Evolutionary conservation across 2,113 vertebrate genomes (phyloP), one percentile per base, ranked within the genome.

Genomic region (Globicephala melas): DNA sequence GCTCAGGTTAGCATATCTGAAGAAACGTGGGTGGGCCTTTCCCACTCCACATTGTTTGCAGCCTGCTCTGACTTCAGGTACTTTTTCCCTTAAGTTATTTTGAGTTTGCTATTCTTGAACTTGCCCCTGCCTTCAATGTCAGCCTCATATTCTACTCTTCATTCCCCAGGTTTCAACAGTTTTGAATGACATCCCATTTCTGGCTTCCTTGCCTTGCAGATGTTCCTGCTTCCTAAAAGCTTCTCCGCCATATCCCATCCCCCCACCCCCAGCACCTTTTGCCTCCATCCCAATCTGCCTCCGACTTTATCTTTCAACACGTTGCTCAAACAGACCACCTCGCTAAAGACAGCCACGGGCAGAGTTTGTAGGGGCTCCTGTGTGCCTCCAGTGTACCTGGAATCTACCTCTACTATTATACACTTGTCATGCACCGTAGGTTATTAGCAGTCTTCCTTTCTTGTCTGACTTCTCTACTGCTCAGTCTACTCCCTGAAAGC

Each of bases 321-420:
- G 20, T 89, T 28, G 15, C 23, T 83, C 82, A 47, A 7, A 67
- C 1, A 38, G 36, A 60, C 6, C 60, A 23, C n/a, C 58, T 62
- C 12, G 6, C 14, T 26, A 17, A 23, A 20, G 68, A 38, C 31
- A 7, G 41, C 38, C 21, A 38, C 2, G 5, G 21, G 38, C 4
- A 6, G 55, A 76, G 36, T 28, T 18, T 8, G 25, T 58, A 14
- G 70, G 0, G 8, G 4, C 58, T n/a, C 38, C 50, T 15, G 55
- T 20, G 21, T 50, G 28, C 47, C 53, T 31, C 33, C 3, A 0
- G 18, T 33, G 4, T 11, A 0, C 12, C 36, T 77, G 50, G 68
- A 25, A 38, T 21, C 18, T 65, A 0, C 8, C 15, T 74, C 23
- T 67, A 1, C 28, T 67, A 0, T 47, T 12, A 7, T 12, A 12